Evolutionary conservation across 2,797 vertebrate species (phyloP), one percentile per base, ranked within the genome.

Genomic region (Tarsius wallacei): DNA sequence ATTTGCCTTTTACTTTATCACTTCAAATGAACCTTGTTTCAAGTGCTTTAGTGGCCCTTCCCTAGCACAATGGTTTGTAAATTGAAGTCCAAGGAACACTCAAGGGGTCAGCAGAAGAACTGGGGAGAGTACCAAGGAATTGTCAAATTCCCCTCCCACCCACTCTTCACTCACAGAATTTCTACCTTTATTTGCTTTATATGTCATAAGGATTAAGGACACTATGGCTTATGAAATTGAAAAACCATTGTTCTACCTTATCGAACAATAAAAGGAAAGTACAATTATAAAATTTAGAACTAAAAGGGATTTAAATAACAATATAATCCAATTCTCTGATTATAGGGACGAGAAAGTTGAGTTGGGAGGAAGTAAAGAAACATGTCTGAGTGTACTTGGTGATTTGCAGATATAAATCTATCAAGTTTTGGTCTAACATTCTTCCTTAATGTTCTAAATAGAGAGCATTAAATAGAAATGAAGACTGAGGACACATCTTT

Each of bases 261-360:
- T 83, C 57, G 19, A 91, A 80, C 24, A 96, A 14, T 7, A 81
- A 61, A 64, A 96, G n/a, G 90, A 88, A 93, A 76, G 33, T 36
- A 57, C 78, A 59, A 86, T 70, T 8, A 88, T 53, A 89, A 53
- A 80, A 89, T 17, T 64, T 74, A 89, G 6, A 80, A 28, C 17
- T 80, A 66, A 74, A 86, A 57, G 10, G 9, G 4, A 55, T 85
- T 85, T 89, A 78, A 76, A 51, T 57, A 49, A 73, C 9, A 90
- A 16, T 47, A 11, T 42, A 91, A 26, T 68, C 9, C 36, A 95
- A 22, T 87, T 92, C 13, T 90, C 53, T 90, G 47, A 85, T 80
- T 55, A 82, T 19, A 80, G 42, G 28, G 16, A 68, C 55, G 36
- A 91, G 70, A 70, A 93, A 70, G 8, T 33, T 83, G 51, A 81